phyloP scores from a whole-genome alignment of 2,113 vertebrate species.

The Chlorocebus sabaeus region DNA sequence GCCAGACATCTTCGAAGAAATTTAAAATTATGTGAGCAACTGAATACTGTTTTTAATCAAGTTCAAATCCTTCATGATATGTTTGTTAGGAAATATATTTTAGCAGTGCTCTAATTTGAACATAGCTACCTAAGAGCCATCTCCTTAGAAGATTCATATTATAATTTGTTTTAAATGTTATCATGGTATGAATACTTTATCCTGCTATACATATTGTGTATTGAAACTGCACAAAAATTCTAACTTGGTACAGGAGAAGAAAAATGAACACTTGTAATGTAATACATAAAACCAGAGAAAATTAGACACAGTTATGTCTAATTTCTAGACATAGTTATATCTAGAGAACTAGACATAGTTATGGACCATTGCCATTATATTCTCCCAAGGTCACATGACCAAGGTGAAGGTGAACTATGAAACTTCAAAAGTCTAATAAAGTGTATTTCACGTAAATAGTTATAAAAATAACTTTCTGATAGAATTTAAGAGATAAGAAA shows the following conservation, averaged over 20 bases:
- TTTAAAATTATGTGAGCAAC: not conserved
- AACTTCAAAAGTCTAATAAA: not conserved
- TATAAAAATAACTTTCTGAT: not conserved
- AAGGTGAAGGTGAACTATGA: not conserved
- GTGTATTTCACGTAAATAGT: not conserved
- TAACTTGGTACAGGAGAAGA: not conserved
- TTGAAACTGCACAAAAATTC: not conserved
- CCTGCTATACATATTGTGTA: not conserved
- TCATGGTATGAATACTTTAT: not conserved
- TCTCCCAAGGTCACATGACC: not conserved
- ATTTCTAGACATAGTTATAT: too few relatives aligned
- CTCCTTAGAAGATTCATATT: not conserved
- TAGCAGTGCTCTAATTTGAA: not conserved
- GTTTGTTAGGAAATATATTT: not conserved
- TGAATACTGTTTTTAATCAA: not conserved
- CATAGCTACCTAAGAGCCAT: not conserved
- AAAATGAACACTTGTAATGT: not conserved
- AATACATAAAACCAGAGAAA: not conserved
- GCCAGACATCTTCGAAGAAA: not conserved
- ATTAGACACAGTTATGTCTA: not conserved
- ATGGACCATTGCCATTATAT: too few relatives aligned
- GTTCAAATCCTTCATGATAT: not conserved
- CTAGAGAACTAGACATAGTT: not conserved
- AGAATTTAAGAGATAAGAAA: not conserved
- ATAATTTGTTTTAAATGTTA: not conserved